These are phyloP conservation scores for Triops cancriformis DNA, from an alignment of 1,140 invertebrate genomes.

Conservation along the genomic window DNA sequence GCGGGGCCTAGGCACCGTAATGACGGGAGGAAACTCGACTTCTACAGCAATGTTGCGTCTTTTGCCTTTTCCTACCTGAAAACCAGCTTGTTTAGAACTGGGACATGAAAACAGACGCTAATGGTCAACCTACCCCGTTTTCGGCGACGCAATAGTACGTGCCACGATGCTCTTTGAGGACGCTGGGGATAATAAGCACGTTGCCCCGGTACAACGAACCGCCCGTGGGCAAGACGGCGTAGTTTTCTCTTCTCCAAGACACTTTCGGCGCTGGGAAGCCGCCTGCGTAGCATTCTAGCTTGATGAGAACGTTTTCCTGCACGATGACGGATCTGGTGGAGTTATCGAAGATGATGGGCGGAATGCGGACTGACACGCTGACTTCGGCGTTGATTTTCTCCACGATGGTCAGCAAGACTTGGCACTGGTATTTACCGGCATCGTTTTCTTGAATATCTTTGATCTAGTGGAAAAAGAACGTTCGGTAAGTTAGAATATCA, in stretches of 20 bases:
- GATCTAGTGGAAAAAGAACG: constrained; percentile 51
- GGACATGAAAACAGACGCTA: background rate
- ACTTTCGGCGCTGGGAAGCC: constrained; percentile 47
- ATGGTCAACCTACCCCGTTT: constrained; percentile 47
- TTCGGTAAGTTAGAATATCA: background rate
- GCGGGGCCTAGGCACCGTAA: constrained; percentile 66
- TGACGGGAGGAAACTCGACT: constrained; percentile 77
- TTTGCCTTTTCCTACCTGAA: constrained; percentile 61
- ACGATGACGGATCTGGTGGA: constrained; percentile 77
- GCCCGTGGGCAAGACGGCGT: constrained; percentile 81
- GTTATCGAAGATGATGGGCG: constrained; percentile 85
- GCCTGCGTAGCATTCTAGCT: constrained; percentile 77
- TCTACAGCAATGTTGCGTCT: constrained; percentile 79
- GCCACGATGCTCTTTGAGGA: constrained; percentile 76
- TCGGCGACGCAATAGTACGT: constrained; percentile 91
- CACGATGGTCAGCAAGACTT: constrained; percentile 66
- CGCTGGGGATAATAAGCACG: constrained; percentile 59
- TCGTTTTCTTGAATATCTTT: constrained; percentile 92
- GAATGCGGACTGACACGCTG: constrained; percentile 68
- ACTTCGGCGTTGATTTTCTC: constrained; percentile 75
- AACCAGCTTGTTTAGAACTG: constrained; percentile 40
- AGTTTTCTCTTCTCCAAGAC: constrained; percentile 86
- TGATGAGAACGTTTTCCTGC: constrained; percentile 65
- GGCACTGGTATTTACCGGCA: constrained; percentile 76
- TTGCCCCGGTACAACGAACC: constrained; percentile 72